Percentiles rank a stretch among this genome's conserved stretches.
These are phyloP conservation scores for Lagopus leucura DNA, from an alignment of 2,113 vertebrate genomes.

Conservation along the genomic window DNA sequence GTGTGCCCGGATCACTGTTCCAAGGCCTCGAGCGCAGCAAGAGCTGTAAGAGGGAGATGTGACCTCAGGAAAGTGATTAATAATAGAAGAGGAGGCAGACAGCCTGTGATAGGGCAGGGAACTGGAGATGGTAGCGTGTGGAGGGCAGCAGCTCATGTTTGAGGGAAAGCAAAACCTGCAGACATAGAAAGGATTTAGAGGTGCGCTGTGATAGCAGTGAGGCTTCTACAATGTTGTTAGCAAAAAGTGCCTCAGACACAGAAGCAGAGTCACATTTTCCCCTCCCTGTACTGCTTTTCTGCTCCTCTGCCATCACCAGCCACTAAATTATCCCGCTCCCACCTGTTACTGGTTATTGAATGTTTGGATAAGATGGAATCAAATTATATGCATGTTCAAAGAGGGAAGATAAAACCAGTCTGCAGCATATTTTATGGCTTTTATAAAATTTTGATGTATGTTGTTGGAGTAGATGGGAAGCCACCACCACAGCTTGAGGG, in stretches of 20 bases:
- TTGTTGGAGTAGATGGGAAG: constrained; percentile 21
- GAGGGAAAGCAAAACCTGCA: too few species aligned
- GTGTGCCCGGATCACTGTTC: rapidly evolving
- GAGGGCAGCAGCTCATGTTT: not conserved
- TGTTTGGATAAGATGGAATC: not conserved
- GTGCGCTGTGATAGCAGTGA: rapidly evolving
- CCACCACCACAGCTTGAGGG: not conserved
- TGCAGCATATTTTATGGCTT: not conserved
- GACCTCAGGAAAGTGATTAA: not conserved
- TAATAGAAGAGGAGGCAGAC: rapidly evolving
- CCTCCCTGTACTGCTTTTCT: not conserved
- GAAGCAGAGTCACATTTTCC: not conserved
- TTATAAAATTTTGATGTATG: not conserved
- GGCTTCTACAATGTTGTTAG: rapidly evolving
- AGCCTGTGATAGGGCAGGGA: too few species aligned
- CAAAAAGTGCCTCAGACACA: not conserved
- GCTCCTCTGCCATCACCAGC: not conserved
- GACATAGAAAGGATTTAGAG: not conserved
- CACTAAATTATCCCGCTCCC: not conserved
- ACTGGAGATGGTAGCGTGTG: rapidly evolving
- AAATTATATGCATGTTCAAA: constrained; percentile 32
- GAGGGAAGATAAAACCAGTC: constrained; percentile 7
- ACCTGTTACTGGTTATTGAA: not conserved
- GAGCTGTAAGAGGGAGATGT: rapidly evolving
- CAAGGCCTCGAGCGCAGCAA: rapidly evolving